Evolutionary conservation across 2,888 invertebrate species (phyloP), one percentile per base, ranked within the genome.

Genomic region (Dicycla oo): DNA sequence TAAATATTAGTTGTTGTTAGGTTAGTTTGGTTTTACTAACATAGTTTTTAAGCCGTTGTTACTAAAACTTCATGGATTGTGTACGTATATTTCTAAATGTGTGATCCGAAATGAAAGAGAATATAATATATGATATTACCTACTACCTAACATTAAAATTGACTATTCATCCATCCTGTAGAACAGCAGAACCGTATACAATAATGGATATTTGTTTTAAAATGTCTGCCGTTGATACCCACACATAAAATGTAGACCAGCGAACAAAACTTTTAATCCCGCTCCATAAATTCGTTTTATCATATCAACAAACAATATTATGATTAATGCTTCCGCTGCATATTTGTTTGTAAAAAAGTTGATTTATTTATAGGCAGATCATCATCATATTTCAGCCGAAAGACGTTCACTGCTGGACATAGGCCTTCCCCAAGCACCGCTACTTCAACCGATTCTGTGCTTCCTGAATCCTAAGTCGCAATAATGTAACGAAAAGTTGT

Each of bases 251-350:
- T 72, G 58, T 82, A 38, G 43, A 65, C 53, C 54, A 60, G 26
- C 47, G 18, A 56, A 61, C 71, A 61, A 75, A 73, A 73, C 43
- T 70, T 83, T 77, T 80, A 77, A 85, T 76, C 73, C 69, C 45
- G 20, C 47, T 34, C 34, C 69, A 83, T 83, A 74, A 62, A 73
- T 85, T 74, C 66, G 49, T 68, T 82, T 69, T 70, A 85, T 67
- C 65, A 69, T 71, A 72, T 71, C 49, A 73, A 75, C 69, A 73
- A 78, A 83, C 60, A 73, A 71, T 54, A 68, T 78, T 73, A 49
- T 74, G 71, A 85, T 73, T 47, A 61, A 85, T 75, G 75, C 30
- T 26, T 54, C 23, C n/a, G 40, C 54, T 62, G 23, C 62, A 64
- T 51, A 65, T 69, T 75, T 84, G 34, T 75, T 54, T 68, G 58